These are phyloP conservation scores for Oligia latruncula DNA, from an alignment of 2,888 invertebrate species.

Conservation along the genomic window DNA sequence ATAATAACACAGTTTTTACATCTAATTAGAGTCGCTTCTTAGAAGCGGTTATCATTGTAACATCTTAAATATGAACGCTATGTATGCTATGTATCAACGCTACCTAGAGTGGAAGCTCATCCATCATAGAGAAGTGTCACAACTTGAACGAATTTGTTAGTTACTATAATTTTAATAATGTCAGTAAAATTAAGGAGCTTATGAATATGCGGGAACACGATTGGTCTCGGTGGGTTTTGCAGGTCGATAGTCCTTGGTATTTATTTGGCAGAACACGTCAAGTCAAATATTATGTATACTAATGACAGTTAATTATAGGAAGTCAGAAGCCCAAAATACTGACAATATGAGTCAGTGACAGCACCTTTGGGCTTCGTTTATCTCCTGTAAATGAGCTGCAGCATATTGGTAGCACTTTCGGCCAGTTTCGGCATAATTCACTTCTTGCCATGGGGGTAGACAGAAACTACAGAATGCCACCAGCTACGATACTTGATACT, in stretches of 20 bases:
- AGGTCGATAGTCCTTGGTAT: background rate
- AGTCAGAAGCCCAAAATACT: background rate
- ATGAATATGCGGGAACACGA: background rate
- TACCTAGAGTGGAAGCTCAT: constrained; percentile 38
- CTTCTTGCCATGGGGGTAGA: too few species aligned
- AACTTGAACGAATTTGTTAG: constrained; percentile 55
- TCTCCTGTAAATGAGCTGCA: background rate
- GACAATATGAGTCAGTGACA: background rate
- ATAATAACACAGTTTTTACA: constrained; percentile 6
- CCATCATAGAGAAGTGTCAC: constrained; percentile 50
- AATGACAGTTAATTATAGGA: background rate
- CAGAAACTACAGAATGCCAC: background rate
- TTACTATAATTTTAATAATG: constrained; percentile 50
- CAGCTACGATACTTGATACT: background rate
- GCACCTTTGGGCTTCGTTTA: too few species aligned
- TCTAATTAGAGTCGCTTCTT: constrained; percentile 21
- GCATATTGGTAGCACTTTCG: background rate
- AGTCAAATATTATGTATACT: background rate
- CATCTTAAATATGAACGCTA: constrained; percentile 33
- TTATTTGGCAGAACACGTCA: background rate
- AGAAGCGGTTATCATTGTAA: constrained; percentile 20
- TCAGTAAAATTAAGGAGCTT: constrained; percentile 28
- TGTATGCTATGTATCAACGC: constrained; percentile 15
- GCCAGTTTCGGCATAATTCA: background rate
- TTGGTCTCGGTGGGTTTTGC: constrained; percentile 5